Evolutionary conservation across 2,113 vertebrate species (phyloP).

Genomic region (mouse (Mus musculus)): GRCm39 chr1:103683501-103684000

Average conservation of each 20-base stretch:
- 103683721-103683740: neutral
- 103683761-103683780: neutral
- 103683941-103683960: neutral
- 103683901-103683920: neutral
- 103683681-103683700: neutral
- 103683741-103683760: neutral
- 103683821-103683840: neutral
- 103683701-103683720: neutral
- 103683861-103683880: neutral
- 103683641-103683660: neutral
- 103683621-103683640: neutral
- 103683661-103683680: neutral
- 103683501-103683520: neutral
- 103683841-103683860: neutral
- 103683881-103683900: neutral
- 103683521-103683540: neutral
- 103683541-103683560: neutral
- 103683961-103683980: neutral
- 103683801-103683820: neutral
- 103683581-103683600: neutral
- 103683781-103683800: neutral
- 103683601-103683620: neutral
- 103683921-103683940: neutral
- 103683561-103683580: neutral
- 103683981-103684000: neutral